Conservation (phyloP, 2,888 invertebrate species). For the Achlya flavicornis region DNA sequence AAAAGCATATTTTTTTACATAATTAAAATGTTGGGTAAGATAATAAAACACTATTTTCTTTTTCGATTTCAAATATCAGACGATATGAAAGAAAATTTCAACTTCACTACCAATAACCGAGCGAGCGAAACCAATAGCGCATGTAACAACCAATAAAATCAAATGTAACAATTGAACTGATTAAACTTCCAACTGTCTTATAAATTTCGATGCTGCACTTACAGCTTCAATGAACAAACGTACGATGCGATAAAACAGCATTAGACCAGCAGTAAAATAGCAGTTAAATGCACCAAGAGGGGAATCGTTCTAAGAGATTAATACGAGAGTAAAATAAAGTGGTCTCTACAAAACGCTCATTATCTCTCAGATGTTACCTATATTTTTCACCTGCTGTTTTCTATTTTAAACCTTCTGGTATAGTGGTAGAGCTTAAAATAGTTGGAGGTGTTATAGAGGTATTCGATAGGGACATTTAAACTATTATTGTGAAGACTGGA, state of each 20-base stretch:
- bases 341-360: constrained; percentile 35
- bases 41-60: not conserved
- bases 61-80: not conserved
- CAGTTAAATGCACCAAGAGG: constrained; percentile 48
- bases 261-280: constrained; percentile 56
- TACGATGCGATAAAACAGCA: constrained; percentile 31
- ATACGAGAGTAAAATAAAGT: constrained; percentile 46
- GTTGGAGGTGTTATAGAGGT: not conserved
- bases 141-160: constrained; percentile 19
- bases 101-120: constrained; percentile 18
- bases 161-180: constrained; percentile 17
- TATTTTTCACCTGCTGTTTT: not conserved
- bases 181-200: constrained; percentile 18
- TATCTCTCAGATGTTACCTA: constrained; percentile 21
- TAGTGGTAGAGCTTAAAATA: not conserved
- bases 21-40: no score
- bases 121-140: constrained; percentile 8
- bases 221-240: constrained; percentile 32
- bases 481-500: constrained; percentile 8
- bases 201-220: constrained; percentile 26
- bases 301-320: constrained; percentile 51
- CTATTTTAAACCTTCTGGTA: not conserved
- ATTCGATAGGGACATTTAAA: constrained; percentile 1
- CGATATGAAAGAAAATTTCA: constrained; percentile 7
- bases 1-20: no score